A percentile compares a stretch with the other conserved stretches of the same genome.
phyloP scores from a whole-genome alignment of 2,113 vertebrate genomes.

The Zingel zingel region DNA sequence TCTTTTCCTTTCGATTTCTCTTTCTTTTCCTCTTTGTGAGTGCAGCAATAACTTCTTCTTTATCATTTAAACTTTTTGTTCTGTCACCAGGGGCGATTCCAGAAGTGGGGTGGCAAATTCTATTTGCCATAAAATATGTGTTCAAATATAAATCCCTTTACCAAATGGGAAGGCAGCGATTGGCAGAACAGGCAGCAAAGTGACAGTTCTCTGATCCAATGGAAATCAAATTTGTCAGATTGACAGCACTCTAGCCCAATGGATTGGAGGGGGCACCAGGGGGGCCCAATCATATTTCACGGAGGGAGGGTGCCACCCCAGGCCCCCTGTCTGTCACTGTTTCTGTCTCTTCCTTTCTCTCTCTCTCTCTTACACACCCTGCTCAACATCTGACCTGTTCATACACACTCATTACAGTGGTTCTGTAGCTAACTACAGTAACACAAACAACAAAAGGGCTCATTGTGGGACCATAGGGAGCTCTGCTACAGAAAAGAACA shows the following conservation, averaged over 20 bases:
- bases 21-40: background rate
- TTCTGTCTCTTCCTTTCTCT: background rate
- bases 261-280: no score
- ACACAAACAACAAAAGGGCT: background rate
- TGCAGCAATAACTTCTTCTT: background rate
- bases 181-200: no score
- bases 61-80: background rate
- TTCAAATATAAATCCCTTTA: no score
- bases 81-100: no score
- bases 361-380: background rate
- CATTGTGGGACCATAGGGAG: constrained; percentile 20
- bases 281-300: no score
- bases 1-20: background rate
- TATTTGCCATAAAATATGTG: no score
- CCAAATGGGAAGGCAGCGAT: no score
- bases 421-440: background rate
- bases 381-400: background rate
- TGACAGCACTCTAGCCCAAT: no score
- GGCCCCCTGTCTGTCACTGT: background rate
- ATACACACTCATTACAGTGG: background rate
- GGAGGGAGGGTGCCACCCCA: no score
- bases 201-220: no score
- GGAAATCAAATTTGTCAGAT: no score
- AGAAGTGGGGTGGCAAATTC: no score
- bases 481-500: constrained; percentile 15